Conservation (phyloP, 2,113 vertebrate species). For the Rhegmatorhina hoffmannsi region DNA sequence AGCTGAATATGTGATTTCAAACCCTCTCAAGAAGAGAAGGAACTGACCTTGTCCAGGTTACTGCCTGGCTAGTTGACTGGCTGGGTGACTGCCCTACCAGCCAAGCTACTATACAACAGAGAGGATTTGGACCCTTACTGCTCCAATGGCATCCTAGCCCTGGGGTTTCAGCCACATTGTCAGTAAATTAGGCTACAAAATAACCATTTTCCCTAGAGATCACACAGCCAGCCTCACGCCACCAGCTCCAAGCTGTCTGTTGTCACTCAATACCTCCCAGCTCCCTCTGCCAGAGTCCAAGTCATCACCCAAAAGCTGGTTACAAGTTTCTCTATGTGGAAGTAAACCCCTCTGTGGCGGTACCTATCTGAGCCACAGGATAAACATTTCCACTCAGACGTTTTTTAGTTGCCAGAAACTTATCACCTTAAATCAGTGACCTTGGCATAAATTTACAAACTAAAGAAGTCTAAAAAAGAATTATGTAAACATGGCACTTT, state of each 20-base stretch:
- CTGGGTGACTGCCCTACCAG: neutral
- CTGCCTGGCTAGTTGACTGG: neutral
- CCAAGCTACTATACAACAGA: neutral
- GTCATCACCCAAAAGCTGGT: neutral
- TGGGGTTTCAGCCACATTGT: neutral
- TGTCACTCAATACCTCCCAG: fast-evolving
- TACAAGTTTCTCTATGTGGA: neutral
- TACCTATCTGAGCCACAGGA: neutral
- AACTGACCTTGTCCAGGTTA: neutral
- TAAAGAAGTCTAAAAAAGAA: neutral
- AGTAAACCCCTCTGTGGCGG: neutral
- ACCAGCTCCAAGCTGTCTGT: fast-evolving
- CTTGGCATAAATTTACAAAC: neutral
- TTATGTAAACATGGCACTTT: neutral
- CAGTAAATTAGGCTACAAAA: neutral
- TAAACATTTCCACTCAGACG: neutral
- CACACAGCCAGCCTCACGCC: neutral
- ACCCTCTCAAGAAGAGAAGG: neutral
- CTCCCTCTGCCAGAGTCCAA: neutral
- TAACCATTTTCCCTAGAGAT: neutral
- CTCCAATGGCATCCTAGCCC: neutral
- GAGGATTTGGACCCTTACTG: neutral
- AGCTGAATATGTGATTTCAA: neutral
- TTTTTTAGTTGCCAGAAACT: neutral
- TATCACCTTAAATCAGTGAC: neutral